A percentile compares a stretch with the other conserved stretches of the same genome.
Evolutionary conservation across 2,888 invertebrate genomes (phyloP).

Genomic region (Himalopsyche japonica): DNA sequence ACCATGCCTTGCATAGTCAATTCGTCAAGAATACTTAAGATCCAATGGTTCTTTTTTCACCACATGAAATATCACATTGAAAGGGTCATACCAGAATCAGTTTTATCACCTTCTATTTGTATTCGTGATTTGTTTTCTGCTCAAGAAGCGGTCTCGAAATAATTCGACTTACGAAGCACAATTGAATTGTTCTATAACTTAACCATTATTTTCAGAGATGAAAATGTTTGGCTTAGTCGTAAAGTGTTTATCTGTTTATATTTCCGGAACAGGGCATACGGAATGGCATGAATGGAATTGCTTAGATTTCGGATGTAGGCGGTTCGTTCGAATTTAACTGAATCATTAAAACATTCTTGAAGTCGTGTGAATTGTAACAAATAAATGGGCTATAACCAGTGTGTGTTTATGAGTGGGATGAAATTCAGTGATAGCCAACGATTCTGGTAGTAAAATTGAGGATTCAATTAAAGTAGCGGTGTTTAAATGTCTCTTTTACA

Average conservation of each 20-base stretch:
- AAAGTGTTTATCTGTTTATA: background rate
- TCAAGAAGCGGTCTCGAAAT: background rate
- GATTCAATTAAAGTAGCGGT: background rate
- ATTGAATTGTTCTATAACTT: background rate
- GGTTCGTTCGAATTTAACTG: background rate
- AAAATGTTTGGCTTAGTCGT: background rate
- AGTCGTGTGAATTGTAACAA: background rate
- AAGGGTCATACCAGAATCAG: no score
- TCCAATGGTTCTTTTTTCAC: no score
- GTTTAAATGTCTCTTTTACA: background rate
- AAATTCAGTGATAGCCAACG: background rate
- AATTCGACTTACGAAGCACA: background rate
- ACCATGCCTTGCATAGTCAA: no score
- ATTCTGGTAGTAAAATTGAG: background rate
- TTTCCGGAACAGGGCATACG: background rate
- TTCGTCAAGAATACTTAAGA: no score
- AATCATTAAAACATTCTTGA: background rate
- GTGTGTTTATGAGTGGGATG: background rate
- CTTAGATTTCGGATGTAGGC: background rate
- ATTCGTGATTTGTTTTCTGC: no score
- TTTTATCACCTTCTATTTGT: no score
- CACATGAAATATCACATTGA: no score
- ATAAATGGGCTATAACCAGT: background rate
- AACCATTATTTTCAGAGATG: background rate
- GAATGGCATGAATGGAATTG: background rate